Evolutionary conservation across 2,113 vertebrate genomes (phyloP), one percentile per base, ranked within the genome.

Genomic region (Phainopepla nitens): DNA sequence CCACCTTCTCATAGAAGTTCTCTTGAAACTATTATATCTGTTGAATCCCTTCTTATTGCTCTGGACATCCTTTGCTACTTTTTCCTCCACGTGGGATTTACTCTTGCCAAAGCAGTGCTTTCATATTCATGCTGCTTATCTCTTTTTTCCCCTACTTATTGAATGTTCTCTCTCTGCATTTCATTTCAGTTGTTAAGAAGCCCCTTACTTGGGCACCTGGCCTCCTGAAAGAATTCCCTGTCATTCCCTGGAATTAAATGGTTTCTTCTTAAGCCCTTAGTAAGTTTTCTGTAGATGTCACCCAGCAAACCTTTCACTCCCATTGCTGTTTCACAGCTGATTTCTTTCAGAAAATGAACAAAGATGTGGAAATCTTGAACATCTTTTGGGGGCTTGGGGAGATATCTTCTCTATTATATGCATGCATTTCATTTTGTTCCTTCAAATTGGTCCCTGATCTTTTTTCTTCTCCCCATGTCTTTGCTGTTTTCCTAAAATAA

Each of bases 111-210:
- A 87, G 18, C 39, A 82, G 4, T 47, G 25, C 9, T 71, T 90
- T 60, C 7, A 10, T 29, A 19, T 76, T 75, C 13, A 6, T 60
- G 8, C 29, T 69, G 5, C 6, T 69, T 28, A 15, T 47, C 28
- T 61, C n/a, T 18, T 56, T 57, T 33, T 8, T 0, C 0, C 2
- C 8, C 14, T 3, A 5, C 18, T 68, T 64, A 15, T 10, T 9
- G 18, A 29, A 5, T 47, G 12, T 15, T 85, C 7, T 56, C 5
- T 35, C 28, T 29, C 24, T 70, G 7, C 7, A 22, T 83, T 89
- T 76, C 4, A 44, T 64, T 50, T 78, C 50, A 21, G 21, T 39
- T 57, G 14, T 33, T 77, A 92, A 60, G 44, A 77, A 65, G 9
- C 0, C 17, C 8, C 8, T 29, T 65, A 18, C 2, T 11, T 33